Evolutionary conservation across 2,113 vertebrate species (phyloP), one percentile per base, ranked within the genome.

Genomic region (Clarias gariepinus): DNA sequence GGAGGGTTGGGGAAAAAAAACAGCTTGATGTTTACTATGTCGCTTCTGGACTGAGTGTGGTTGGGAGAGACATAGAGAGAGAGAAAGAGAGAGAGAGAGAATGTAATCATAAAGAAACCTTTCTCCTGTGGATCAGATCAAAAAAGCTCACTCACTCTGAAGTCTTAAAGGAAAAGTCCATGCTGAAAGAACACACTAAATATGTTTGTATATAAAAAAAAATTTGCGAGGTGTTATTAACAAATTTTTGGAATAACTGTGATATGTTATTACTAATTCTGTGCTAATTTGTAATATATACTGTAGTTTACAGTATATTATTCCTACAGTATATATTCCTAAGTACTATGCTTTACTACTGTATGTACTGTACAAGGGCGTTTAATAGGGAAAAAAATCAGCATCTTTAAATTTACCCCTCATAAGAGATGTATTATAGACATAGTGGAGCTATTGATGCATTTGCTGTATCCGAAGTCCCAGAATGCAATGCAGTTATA

Each of bases 111-210:
- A 68, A 66, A 30, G 82, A 74, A 74, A 88, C 82, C 83, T 19
- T 19, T 81, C 69, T 69, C 86, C 88, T 83, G 77, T 89, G 86
- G 30, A 87, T 91, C 61, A 89, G 89, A 94, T 94, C 92, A 93
- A 92, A 95, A 41, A 91, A 89, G 87, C 87, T 83, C 30, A 71
- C 68, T 69, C 91, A 92, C 92, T 94, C 71, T 74, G 93, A 94
- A 92, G 90, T 91, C 85, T 73, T 86, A 47, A 74, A 74, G 19
- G 21, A 47, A 74, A 74, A 47, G 21, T 13, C 36, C 21, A 52
- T 4, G 10, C 36, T 47, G 36, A 47, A 47, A 23, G 1, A 74
- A 9, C 21, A 74, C 18, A 23, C 3, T 10, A 19, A 23, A 23
- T 74, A 13, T 47, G 47, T 25, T 23, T 11, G 10, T 23, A 74